Conservation (phyloP, 2,113 vertebrate species). For the Mola mola region DNA sequence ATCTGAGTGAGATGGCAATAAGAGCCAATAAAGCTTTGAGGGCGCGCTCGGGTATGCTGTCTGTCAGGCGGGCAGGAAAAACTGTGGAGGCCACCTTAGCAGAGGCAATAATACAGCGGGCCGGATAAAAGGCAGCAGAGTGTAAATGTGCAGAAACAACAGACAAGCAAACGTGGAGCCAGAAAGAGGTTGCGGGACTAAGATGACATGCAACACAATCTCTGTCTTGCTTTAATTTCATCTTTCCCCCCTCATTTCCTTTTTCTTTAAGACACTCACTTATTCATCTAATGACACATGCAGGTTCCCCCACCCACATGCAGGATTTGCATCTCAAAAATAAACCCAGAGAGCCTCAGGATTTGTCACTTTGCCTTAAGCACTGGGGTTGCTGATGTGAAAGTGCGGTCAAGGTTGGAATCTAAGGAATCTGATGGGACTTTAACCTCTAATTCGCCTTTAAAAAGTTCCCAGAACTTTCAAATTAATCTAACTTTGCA, state of each 20-base stretch:
- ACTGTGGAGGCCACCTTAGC: conserved; percentile 23
- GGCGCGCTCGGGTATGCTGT: conserved; percentile 45
- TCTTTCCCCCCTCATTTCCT: conserved; percentile 61
- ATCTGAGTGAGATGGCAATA: conserved; percentile 76
- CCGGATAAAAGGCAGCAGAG: conserved; percentile 22
- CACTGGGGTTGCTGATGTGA: not conserved
- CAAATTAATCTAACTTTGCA: not conserved
- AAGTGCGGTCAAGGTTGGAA: conserved; percentile 18
- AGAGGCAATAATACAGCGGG: conserved; percentile 35
- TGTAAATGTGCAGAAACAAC: conserved; percentile 27
- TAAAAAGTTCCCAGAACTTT: not conserved
- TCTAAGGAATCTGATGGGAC: conserved; percentile 6
- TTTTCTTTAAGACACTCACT: conserved; percentile 41
- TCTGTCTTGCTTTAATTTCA: conserved; percentile 36
- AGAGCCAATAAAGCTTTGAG: conserved; percentile 71
- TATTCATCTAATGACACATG: conserved; percentile 53
- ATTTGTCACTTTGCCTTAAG: conserved; percentile 10
- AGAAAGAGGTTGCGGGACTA: conserved; percentile 1
- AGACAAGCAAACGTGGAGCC: conserved; percentile 5
- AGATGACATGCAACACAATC: conserved; percentile 3
- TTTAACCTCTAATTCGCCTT: not conserved
- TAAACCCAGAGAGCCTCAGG: conserved; percentile 28
- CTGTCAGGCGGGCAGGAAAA: conserved; percentile 50
- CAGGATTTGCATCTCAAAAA: conserved; percentile 35
- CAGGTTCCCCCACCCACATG: conserved; percentile 51